Conservation (phyloP, 92 coral and sea anemone species). For the Isaurus tuberculatus region DNA sequence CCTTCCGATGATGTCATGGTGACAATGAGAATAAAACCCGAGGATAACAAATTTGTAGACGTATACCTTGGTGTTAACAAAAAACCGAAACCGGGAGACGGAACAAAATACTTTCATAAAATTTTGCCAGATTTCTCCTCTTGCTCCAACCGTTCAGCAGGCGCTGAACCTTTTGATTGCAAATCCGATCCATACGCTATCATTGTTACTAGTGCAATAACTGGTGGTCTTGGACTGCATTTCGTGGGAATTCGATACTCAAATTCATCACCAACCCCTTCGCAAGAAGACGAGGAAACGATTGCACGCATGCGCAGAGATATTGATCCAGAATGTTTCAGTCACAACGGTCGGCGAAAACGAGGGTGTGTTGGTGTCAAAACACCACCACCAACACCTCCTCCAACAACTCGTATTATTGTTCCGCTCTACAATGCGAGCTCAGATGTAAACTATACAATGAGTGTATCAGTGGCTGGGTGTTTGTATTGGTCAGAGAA, state of each 20-base stretch:
- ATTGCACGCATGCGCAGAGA: slow-evolving; percentile 31
- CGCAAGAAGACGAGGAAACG: slow-evolving; percentile 23
- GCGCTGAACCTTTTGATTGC: slow-evolving; percentile 53
- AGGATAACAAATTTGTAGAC: slow-evolving; percentile 54
- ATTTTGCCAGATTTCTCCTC: slow-evolving; percentile 66
- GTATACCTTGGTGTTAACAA: slow-evolving; percentile 56
- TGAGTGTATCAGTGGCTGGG: slow-evolving; percentile 73
- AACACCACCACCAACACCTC: slow-evolving; percentile 84
- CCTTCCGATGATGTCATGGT: slow-evolving; percentile 65
- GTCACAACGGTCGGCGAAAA: slow-evolving; percentile 84
- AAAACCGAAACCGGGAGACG: slow-evolving; percentile 67
- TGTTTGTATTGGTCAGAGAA: slow-evolving; percentile 89
- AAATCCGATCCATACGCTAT: slow-evolving; percentile 71
- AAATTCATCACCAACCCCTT: slow-evolving; percentile 17
- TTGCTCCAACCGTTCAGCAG: slow-evolving; percentile 44
- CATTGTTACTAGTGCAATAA: slow-evolving; percentile 66
- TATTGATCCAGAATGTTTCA: slow-evolving; percentile 66
- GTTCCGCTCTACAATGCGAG: slow-evolving; percentile 76
- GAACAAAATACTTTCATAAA: slow-evolving; percentile 47
- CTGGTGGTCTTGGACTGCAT: slow-evolving; percentile 81
- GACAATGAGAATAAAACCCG: slow-evolving; percentile 62
- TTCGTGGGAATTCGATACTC: slow-evolving; percentile 76
- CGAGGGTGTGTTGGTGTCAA: slow-evolving; percentile 86
- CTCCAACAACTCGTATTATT: slow-evolving; percentile 75
- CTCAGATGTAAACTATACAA: slow-evolving; percentile 85